Conservation (phyloP, 2,888 invertebrate genomes). For the Sesia bembeciformis region DNA sequence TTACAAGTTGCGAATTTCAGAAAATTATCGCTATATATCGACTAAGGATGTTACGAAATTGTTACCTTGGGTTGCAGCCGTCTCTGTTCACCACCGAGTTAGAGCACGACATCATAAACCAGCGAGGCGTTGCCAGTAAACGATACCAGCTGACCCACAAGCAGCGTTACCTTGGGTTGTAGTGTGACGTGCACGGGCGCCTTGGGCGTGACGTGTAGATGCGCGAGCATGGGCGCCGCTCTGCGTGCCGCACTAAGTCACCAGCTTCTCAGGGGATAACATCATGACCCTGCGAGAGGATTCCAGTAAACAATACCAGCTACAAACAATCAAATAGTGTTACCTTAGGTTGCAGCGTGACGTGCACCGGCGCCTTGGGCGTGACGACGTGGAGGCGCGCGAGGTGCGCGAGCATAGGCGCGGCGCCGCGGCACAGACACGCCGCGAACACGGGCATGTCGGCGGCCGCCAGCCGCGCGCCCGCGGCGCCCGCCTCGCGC, state of each 20-base stretch:
- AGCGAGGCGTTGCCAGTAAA: too few relatives aligned
- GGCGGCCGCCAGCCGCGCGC: constrained; percentile 86
- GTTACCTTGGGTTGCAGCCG: too few relatives aligned
- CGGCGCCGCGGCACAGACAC: constrained; percentile 79
- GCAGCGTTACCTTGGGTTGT: constrained; percentile 19
- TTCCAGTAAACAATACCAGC: too few relatives aligned
- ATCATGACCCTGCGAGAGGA: too few relatives aligned
- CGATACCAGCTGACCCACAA: too few relatives aligned
- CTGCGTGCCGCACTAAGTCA: constrained; percentile 80
- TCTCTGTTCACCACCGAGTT: too few relatives aligned
- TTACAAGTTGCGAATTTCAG: too few relatives aligned
- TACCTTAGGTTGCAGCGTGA: constrained; percentile 63
- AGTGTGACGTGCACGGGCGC: neutral
- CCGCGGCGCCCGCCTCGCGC: constrained; percentile 84
- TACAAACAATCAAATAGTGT: too few relatives aligned
- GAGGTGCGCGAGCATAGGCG: constrained; percentile 32
- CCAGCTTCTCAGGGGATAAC: constrained; percentile 28
- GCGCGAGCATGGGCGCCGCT: neutral
- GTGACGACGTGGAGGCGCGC: constrained; percentile 61
- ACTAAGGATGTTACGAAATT: too few relatives aligned
- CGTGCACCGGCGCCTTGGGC: constrained; percentile 93
- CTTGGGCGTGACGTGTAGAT: neutral
- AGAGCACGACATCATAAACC: too few relatives aligned
- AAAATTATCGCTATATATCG: too few relatives aligned
- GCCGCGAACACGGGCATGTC: constrained; percentile 93